Evolutionary conservation across 2,888 invertebrate species (phyloP), one percentile per base, ranked within the genome.

Genomic region (Drosophila austrosaltans): DNA sequence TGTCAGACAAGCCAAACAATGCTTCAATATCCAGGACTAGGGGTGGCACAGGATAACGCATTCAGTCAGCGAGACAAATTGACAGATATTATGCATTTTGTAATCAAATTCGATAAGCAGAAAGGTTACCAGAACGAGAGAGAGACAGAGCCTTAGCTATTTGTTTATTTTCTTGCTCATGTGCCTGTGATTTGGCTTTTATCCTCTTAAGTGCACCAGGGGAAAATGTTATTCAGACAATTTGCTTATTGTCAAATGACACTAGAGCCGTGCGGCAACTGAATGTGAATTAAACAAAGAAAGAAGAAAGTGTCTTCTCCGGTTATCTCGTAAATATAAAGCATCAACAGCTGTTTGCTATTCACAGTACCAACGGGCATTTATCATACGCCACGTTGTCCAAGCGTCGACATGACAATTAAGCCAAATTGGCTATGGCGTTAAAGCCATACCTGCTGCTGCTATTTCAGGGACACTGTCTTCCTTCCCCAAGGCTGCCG

Each of bases 21-120:
- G 59, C 66, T 64, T 62, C 56, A 59, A 53, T 39, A 53, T 53
- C 61, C 30, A 36, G 36, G 36, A 36, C 7, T 8, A 0, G 10
- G 10, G 42, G 28, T 53, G 48, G 32, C 61, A 66, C 57, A 68
- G 65, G 63, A 59, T 65, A 81, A 79, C 79, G 72, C 71, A 76
- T 76, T 78, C 87, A 79, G 87, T 53, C 71, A 77, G 84, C 75
- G 77, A 83, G 84, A 87, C 89, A 85, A 85, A 85, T 89, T 85
- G 89, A 84, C 85, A 89, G 80, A 72, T 75, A 74, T 72, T 72
- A 74, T 72, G 67, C 74, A 64, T 64, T 72, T 71, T 59, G 32
- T 57, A 57, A 57, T 57, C 48, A 25, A 48, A 48, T 25, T 48
- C 48, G 48, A 48, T 25, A 22, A 57, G 39, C 39, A 12, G 22